Percentiles rank a stretch among this genome's conserved stretches.
These are phyloP conservation scores for Lordiphosa fenestrarum DNA, from an alignment of 2,888 invertebrate species.

Conservation along the genomic window DNA sequence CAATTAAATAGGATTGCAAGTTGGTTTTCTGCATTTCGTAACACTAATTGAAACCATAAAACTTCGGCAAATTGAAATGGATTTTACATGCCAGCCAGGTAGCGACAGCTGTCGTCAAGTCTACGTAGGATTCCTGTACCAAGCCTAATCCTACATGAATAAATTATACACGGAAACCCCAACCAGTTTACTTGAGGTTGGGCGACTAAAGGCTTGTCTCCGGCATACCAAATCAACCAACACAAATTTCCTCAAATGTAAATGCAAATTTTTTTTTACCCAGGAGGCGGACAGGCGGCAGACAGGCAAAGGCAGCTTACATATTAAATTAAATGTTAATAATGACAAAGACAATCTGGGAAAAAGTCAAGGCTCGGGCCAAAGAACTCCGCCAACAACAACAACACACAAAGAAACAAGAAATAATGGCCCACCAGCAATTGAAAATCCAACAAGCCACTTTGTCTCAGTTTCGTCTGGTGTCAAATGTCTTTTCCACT, in stretches of 20 bases:
- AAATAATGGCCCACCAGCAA: constrained; percentile 33
- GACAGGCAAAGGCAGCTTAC: constrained; percentile 23
- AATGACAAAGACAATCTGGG: constrained; percentile 42
- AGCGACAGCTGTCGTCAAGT: constrained; percentile 36
- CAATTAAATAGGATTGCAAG: not conserved
- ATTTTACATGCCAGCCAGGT: constrained; percentile 26
- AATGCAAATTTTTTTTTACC: constrained; percentile 36
- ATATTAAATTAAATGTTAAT: constrained; percentile 62
- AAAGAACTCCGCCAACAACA: constrained; percentile 48
- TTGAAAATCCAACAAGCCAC: constrained; percentile 29
- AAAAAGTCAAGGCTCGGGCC: constrained; percentile 63
- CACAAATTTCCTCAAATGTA: constrained; percentile 13
- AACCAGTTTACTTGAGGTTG: constrained; percentile 16
- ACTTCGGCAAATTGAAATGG: constrained; percentile 13
- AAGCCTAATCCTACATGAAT: constrained; percentile 44
- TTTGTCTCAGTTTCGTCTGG: constrained; percentile 31
- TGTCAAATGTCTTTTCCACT: constrained; percentile 61
- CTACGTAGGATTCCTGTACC: constrained; percentile 41
- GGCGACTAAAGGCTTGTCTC: constrained; percentile 26
- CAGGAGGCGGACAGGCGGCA: constrained; percentile 17
- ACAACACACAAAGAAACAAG: constrained; percentile 27
- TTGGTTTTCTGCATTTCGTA: too few relatives aligned
- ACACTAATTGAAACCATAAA: too few relatives aligned
- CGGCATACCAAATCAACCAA: constrained; percentile 58
- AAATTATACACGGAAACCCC: constrained; percentile 53